phyloP scores from a whole-genome alignment of 53 echinoderm and acorn worm genomes.

The Apostichopus leukothele region DNA sequence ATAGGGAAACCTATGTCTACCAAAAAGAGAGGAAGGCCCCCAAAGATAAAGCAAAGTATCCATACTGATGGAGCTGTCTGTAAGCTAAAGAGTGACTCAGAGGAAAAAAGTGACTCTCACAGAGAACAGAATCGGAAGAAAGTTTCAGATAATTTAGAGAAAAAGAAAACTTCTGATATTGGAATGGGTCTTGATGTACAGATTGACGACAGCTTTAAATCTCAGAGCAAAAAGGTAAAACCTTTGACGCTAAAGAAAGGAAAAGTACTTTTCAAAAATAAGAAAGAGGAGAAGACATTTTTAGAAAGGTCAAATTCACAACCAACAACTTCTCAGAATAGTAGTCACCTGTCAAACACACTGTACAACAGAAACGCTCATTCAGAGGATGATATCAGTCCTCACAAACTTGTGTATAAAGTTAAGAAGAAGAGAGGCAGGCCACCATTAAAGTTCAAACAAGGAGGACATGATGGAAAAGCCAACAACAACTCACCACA shows the following conservation, averaged over 20 bases:
- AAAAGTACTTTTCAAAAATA: background rate
- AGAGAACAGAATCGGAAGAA: background rate
- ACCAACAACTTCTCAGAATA: background rate
- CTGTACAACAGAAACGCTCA: background rate
- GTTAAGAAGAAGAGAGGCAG: constrained; percentile 6
- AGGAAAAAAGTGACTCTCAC: background rate
- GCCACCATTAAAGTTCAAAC: constrained; percentile 14
- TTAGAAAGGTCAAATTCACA: background rate
- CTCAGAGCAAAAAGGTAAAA: background rate
- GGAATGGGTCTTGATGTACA: too few relatives aligned
- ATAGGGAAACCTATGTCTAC: background rate
- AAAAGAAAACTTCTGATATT: background rate
- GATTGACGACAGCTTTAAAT: background rate
- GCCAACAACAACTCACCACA: background rate
- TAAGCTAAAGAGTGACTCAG: background rate
- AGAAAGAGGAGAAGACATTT: background rate
- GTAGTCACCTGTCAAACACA: background rate
- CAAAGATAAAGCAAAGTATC: background rate
- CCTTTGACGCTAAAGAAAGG: background rate
- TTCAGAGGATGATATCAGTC: background rate
- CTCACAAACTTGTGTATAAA: background rate
- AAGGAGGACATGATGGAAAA: background rate
- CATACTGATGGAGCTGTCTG: background rate
- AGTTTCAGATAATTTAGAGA: background rate
- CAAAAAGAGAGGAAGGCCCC: constrained; percentile 1